Conservation (phyloP, 2,797 vertebrate species). For the Hapalemur alaotrensis region DNA sequence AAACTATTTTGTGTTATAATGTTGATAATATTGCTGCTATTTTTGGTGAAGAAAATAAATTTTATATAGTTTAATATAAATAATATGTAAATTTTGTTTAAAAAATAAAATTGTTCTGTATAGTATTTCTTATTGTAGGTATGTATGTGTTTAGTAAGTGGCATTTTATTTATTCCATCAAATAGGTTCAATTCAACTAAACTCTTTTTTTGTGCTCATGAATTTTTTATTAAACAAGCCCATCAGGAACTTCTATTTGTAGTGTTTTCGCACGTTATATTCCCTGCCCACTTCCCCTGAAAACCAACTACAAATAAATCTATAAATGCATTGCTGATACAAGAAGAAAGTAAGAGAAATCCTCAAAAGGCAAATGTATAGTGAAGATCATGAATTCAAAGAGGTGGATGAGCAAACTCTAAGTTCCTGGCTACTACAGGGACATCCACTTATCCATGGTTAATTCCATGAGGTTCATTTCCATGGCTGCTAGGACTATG, state of each 20-base stretch:
- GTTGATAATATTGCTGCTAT: not conserved
- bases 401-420: not conserved
- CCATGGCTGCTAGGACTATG: not conserved
- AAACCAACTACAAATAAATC: not conserved
- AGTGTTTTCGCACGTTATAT: not conserved
- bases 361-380: not conserved
- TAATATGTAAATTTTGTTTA: not conserved
- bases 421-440: not conserved
- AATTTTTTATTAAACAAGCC: not conserved
- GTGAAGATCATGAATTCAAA: not conserved
- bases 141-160: not conserved
- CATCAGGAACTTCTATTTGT: not conserved
- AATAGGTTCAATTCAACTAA: not conserved
- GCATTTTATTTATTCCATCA: not conserved
- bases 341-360: not conserved
- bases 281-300: not conserved
- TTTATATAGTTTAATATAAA: not conserved
- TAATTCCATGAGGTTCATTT: not conserved
- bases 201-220: not conserved
- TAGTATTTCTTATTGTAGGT: not conserved
- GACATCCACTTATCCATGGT: not conserved
- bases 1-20: not conserved
- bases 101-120: not conserved
- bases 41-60: not conserved
- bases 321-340: not conserved